A percentile compares a stretch with the other conserved stretches of the same genome.
Evolutionary conservation across 2,113 vertebrate species (phyloP).

Genomic region (Sterrhoptilus dennistouni): DNA sequence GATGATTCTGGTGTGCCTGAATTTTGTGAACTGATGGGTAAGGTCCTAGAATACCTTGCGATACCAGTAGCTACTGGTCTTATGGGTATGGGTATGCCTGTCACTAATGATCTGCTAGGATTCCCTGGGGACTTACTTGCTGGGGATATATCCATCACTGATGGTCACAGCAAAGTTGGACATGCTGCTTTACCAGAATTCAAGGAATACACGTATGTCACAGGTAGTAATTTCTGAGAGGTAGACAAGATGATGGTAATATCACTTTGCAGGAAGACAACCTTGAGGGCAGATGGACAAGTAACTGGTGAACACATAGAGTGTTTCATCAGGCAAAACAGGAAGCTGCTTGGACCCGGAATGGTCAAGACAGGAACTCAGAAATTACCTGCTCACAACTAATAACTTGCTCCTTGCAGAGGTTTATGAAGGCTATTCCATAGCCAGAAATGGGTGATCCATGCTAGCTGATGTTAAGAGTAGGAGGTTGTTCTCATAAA

Average conservation of each 20-base stretch:
- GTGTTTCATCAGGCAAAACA: background rate
- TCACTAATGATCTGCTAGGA: background rate
- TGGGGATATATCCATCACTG: background rate
- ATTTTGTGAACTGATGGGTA: background rate
- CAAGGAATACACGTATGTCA: background rate
- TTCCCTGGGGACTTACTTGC: accelerated
- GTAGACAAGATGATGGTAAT: background rate
- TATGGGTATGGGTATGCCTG: background rate
- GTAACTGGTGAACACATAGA: background rate
- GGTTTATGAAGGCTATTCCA: background rate
- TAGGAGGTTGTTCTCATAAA: background rate
- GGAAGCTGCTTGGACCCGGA: background rate
- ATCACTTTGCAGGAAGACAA: background rate
- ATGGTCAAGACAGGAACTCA: background rate
- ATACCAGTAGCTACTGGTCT: background rate
- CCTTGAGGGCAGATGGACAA: background rate
- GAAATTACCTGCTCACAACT: background rate
- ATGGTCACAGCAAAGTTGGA: accelerated
- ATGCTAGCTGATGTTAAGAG: background rate
- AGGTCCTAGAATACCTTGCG: background rate
- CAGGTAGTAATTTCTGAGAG: background rate
- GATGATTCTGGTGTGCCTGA: background rate
- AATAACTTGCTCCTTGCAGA: background rate
- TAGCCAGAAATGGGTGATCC: background rate
- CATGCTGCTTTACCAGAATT: background rate